Evolutionary conservation across 2,888 invertebrate species (phyloP).

Genomic region (Oscheius sp.): DNA sequence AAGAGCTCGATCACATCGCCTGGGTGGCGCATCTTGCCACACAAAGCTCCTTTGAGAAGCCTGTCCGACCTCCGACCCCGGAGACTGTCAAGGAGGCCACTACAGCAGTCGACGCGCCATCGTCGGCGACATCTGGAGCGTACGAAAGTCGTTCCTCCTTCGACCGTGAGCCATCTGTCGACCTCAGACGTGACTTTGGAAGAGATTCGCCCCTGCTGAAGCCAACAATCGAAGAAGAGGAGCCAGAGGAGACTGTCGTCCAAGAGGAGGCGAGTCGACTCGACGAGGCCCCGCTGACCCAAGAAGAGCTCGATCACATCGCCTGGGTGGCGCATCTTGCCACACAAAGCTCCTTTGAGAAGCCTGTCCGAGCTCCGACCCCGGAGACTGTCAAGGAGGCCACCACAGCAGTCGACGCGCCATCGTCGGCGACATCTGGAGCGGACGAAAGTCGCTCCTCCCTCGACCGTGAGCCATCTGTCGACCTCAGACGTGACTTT

Average conservation of each 20-base stretch:
- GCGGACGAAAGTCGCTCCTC: too few species aligned
- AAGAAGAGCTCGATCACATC: too few species aligned
- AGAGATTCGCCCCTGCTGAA: conserved; percentile 19
- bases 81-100: neutral
- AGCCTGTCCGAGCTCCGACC: too few species aligned
- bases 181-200: conserved; percentile 18
- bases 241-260: too few species aligned
- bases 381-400: too few species aligned
- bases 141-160: conserved; percentile 32
- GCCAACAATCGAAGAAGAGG: conserved; percentile 4
- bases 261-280: too few species aligned
- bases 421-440: too few species aligned
- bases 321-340: too few species aligned
- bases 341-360: too few species aligned
- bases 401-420: neutral
- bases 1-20: conserved; percentile 56
- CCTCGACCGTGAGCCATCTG: too few species aligned
- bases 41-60: conserved; percentile 45
- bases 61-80: neutral
- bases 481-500: too few species aligned
- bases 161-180: conserved; percentile 11
- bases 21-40: conserved; percentile 45
- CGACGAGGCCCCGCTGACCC: too few species aligned
- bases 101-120: neutral
- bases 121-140: conserved; percentile 41